Evolutionary conservation across 2,113 vertebrate species (phyloP), one percentile per base, ranked within the genome.

Genomic region (Herpetotheres cachinnans): DNA sequence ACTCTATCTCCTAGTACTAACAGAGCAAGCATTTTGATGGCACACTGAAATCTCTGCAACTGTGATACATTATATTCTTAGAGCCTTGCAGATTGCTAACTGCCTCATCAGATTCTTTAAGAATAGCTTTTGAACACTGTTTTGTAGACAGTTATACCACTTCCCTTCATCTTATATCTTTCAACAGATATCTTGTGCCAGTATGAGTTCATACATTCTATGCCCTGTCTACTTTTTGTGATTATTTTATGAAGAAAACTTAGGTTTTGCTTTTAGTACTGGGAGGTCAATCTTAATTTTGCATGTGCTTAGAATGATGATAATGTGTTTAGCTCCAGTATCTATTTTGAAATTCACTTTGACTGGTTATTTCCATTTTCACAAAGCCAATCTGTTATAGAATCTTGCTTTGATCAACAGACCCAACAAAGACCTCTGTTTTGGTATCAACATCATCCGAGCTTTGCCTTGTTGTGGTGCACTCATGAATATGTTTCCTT

Each of bases 391-490:
- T 97, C 96, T 97, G 95, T 97, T 96, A 96, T 89, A 95, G 93
- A 97, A 95, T 96, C 95, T 97, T 97, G 94, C 96, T 97, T 97
- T 97, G 96, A 97, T 97, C 95, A 96, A 95, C 94, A 96, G 97
- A 97, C 97, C 97, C 96, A 95, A 96, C 94, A 97, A 97, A 95
- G 86, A 96, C 86, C 95, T 96, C 93, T 97, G 93, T 97, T 97
- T 97, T 96, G 95, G 94, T 97, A 97, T 95, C 95, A 97, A 96
- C 92, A 95, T 95, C 96, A 97, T 97, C 94, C 95, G 90, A 96
- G 95, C 96, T 93, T 97, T 97, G 95, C 93, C 96, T 97, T 96
- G 95, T 95, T 96, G 93, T 95, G 95, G 93, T 97, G 96, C 96
- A 94, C 90, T 97, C 96, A 97, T 97, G 92, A 96, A 97, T 96